Conservation (phyloP, 30 jellyfish, hydroid and myxozoan species). For the Aurelia aurita region DNA sequence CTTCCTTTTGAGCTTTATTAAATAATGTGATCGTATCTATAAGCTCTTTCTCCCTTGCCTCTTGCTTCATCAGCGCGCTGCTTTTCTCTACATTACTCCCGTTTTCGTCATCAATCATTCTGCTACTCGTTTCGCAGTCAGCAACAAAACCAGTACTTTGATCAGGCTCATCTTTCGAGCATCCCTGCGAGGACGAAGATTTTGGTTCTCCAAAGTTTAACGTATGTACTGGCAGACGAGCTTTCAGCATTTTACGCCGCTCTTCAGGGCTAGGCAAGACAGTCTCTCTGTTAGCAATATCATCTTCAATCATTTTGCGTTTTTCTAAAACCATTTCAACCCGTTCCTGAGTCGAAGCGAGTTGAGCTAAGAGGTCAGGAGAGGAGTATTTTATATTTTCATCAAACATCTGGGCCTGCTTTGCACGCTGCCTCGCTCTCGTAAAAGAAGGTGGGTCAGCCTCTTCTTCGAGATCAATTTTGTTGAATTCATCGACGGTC, state of each 20-base stretch:
- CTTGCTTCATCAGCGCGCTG: background rate
- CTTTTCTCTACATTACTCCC: background rate
- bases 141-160: background rate
- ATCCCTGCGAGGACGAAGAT: background rate
- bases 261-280: constrained; percentile 53
- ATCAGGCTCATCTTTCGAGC: background rate
- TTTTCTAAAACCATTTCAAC: constrained; percentile 75
- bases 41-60: constrained; percentile 43
- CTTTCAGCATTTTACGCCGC: constrained; percentile 53
- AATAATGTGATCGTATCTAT: constrained; percentile 38
- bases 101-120: background rate
- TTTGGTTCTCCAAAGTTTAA: background rate
- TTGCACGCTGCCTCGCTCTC: constrained; percentile 85
- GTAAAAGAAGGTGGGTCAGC: constrained; percentile 98
- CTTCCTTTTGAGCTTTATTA: constrained; percentile 49
- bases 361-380: constrained; percentile 83
- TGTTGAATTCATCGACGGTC: constrained; percentile 93
- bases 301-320: constrained; percentile 76
- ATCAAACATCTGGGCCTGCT: constrained; percentile 83
- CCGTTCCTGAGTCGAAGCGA: constrained; percentile 82
- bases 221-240: constrained; percentile 30
- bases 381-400: constrained; percentile 54
- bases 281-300: constrained; percentile 64
- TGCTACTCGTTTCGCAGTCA: background rate
- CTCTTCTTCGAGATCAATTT: constrained; percentile 96